These are phyloP conservation scores for Aethina tumida DNA, from an alignment of 1,140 invertebrate genomes.

Conservation along the genomic window DNA sequence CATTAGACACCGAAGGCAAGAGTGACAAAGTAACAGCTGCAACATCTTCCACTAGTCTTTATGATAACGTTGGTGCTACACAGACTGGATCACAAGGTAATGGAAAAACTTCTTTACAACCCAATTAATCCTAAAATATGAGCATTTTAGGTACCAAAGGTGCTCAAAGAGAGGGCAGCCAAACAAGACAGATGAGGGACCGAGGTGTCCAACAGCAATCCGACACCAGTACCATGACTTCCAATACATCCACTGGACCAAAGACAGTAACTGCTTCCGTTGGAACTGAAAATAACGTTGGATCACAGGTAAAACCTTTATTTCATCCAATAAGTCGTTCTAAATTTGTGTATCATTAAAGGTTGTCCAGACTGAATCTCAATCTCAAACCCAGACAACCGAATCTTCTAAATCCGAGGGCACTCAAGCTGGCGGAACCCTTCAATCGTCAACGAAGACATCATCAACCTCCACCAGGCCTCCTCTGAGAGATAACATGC, in stretches of 20 bases:
- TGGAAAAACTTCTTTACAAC: not conserved
- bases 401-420: constrained; percentile 63
- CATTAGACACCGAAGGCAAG: constrained; percentile 55
- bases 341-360: constrained; percentile 8
- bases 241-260: constrained; percentile 43
- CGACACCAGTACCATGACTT: constrained; percentile 52
- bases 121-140: not conserved
- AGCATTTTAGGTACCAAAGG: constrained; percentile 24
- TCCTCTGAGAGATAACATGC: constrained; percentile 46
- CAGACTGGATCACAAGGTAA: constrained; percentile 44
- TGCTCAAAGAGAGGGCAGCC: constrained; percentile 30
- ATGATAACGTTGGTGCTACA: constrained; percentile 70
- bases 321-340: not conserved
- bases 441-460: constrained; percentile 44
- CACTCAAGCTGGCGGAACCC: constrained; percentile 65
- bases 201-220: constrained; percentile 47
- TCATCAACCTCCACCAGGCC: constrained; percentile 49
- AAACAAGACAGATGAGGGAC: constrained; percentile 35
- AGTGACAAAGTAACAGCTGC: constrained; percentile 68
- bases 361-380: constrained; percentile 30
- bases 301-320: constrained; percentile 26
- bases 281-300: constrained; percentile 43
- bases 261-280: constrained; percentile 52
- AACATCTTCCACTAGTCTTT: constrained; percentile 79
- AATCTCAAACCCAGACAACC: constrained; percentile 39